These are phyloP conservation scores for Aegotheles bennettii DNA, from an alignment of 2,113 vertebrate genomes.

Conservation along the genomic window DNA sequence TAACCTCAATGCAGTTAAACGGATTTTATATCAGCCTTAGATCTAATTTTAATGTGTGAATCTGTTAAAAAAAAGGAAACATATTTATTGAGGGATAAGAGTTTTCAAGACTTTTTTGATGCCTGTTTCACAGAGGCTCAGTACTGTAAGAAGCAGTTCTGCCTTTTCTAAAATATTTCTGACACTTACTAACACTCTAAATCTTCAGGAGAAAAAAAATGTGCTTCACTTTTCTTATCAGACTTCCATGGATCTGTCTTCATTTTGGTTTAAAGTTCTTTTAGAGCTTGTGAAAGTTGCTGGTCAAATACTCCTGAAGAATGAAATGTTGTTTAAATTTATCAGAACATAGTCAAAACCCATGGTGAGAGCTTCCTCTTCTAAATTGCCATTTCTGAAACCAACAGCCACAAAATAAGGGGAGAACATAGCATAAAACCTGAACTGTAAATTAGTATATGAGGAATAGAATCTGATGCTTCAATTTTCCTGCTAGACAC, in stretches of 20 bases:
- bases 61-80: not conserved
- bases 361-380: not conserved
- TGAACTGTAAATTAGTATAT: not conserved
- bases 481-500: not conserved
- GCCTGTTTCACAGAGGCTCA: not conserved
- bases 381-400: not conserved
- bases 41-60: not conserved
- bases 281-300: not conserved
- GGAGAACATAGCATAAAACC: not conserved
- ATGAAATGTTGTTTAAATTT: not conserved
- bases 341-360: not conserved
- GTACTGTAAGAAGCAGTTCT: not conserved
- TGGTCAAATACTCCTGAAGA: not conserved
- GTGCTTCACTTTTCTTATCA: not conserved
- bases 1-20: constrained; percentile 37
- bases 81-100: not conserved
- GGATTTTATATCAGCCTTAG: constrained; percentile 35
- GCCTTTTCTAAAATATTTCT: not conserved
- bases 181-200: not conserved
- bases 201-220: not conserved
- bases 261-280: not conserved
- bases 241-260: not conserved
- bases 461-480: not conserved
- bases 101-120: not conserved
- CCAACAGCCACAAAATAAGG: not conserved